phyloP scores from a whole-genome alignment of 2,888 invertebrate genomes.

The Drosophila mulleri region DNA sequence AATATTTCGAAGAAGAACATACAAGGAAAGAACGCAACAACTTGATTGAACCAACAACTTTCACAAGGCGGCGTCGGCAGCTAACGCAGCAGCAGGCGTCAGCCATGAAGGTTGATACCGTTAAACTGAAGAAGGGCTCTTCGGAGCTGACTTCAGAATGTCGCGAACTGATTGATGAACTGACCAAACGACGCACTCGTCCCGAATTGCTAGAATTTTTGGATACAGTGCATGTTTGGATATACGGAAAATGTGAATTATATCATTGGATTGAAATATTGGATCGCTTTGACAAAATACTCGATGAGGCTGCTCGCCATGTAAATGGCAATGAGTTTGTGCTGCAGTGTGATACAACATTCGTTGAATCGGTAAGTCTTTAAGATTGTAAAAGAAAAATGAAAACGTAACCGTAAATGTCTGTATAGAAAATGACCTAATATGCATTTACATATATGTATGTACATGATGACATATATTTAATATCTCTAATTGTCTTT shows the following conservation, averaged over 20 bases:
- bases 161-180: constrained; percentile 90
- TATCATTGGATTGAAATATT: constrained; percentile 94
- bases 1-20: constrained; percentile 3
- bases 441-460: too few relatives aligned
- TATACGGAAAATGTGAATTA: constrained; percentile 94
- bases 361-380: constrained; percentile 86
- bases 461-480: too few relatives aligned
- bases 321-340: constrained; percentile 82
- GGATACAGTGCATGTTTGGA: constrained; percentile 91
- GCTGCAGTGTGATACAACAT: constrained; percentile 90
- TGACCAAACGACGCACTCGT: constrained; percentile 88
- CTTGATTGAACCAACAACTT: constrained; percentile 53
- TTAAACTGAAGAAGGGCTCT: constrained; percentile 92
- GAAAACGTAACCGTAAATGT: too few relatives aligned
- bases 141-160: constrained; percentile 93
- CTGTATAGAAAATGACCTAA: too few relatives aligned
- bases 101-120: constrained; percentile 92
- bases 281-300: constrained; percentile 90
- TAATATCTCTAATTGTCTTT: background rate
- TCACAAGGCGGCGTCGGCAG: constrained; percentile 61
- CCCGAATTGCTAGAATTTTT: constrained; percentile 89
- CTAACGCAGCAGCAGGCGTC: constrained; percentile 53
- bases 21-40: constrained; percentile 8
- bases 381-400: too few relatives aligned
- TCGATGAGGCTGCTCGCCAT: constrained; percentile 89